A percentile compares a stretch with the other conserved stretches of the same genome.
phyloP scores from a whole-genome alignment of 2,888 invertebrate species.

The Myathropa florea region DNA sequence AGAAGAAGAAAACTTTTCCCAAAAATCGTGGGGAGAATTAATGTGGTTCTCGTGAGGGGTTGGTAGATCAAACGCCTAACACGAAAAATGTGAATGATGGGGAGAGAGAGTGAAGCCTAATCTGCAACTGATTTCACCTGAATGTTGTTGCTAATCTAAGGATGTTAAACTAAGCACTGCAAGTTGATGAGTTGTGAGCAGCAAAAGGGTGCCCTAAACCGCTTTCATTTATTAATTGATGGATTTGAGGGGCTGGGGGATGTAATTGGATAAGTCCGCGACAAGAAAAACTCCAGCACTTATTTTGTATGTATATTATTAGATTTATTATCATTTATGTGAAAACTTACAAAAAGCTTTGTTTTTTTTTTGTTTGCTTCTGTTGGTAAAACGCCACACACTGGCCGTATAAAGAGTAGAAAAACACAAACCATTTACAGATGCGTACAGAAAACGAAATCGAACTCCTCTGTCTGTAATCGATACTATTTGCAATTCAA shows the following conservation, averaged over 20 bases:
- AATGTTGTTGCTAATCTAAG: slow-evolving; percentile 16
- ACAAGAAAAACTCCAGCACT: neutral
- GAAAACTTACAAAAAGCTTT: slow-evolving; percentile 67
- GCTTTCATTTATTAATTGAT: slow-evolving; percentile 10
- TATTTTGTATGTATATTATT: slow-evolving; percentile 7
- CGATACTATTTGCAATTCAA: slow-evolving; percentile 14
- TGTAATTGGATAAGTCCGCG: neutral
- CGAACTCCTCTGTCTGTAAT: slow-evolving; percentile 16
- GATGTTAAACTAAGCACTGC: slow-evolving; percentile 16
- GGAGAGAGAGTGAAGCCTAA: neutral
- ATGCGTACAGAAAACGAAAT: neutral
- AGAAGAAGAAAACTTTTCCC: neutral
- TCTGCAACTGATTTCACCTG: slow-evolving; percentile 10
- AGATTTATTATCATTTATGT: slow-evolving; percentile 57
- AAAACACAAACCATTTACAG: slow-evolving; percentile 20
- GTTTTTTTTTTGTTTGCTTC: slow-evolving; percentile 6
- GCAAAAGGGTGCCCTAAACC: neutral
- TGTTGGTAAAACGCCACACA: slow-evolving; percentile 22
- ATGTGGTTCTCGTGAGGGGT: slow-evolving; percentile 6
- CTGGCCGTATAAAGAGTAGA: slow-evolving; percentile 43
- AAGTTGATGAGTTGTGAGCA: neutral
- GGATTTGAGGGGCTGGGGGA: neutral
- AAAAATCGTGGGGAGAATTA: slow-evolving; percentile 2
- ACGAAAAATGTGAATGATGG: neutral
- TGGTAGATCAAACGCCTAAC: neutral